A percentile compares a stretch with the other conserved stretches of the same genome.
phyloP scores from a whole-genome alignment of 2,113 vertebrate genomes.

The Gobius niger region DNA sequence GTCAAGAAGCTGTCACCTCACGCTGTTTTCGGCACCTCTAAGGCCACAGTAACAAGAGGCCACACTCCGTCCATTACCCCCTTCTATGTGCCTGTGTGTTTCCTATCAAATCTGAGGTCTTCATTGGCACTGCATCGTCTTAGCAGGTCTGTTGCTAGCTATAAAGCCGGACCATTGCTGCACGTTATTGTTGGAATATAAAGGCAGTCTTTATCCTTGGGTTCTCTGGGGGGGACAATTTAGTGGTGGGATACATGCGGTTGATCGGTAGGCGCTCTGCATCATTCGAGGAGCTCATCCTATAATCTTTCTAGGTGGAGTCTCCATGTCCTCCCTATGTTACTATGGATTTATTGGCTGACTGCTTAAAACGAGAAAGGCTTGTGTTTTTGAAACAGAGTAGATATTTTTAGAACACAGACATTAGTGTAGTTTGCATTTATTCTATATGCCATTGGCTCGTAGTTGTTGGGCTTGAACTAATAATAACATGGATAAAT shows the following conservation, averaged over 20 bases:
- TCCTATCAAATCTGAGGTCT: conserved; percentile 38
- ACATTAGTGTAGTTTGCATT: no score
- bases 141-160: neutral
- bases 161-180: neutral
- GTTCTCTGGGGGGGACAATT: neutral
- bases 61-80: conserved; percentile 43
- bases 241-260: neutral
- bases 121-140: conserved; percentile 40
- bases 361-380: no score
- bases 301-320: no score
- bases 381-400: no score
- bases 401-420: no score
- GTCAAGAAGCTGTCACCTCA: conserved; percentile 26
- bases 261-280: no score
- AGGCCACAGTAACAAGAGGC: conserved; percentile 50
- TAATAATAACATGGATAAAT: no score
- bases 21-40: conserved; percentile 35
- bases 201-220: neutral
- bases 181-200: neutral
- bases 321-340: no score
- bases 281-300: no score
- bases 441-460: no score
- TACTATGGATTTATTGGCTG: no score
- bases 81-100: conserved; percentile 25
- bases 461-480: no score